Conservation (phyloP, 2,888 invertebrate genomes). For the Meiosimyza decipiens region DNA sequence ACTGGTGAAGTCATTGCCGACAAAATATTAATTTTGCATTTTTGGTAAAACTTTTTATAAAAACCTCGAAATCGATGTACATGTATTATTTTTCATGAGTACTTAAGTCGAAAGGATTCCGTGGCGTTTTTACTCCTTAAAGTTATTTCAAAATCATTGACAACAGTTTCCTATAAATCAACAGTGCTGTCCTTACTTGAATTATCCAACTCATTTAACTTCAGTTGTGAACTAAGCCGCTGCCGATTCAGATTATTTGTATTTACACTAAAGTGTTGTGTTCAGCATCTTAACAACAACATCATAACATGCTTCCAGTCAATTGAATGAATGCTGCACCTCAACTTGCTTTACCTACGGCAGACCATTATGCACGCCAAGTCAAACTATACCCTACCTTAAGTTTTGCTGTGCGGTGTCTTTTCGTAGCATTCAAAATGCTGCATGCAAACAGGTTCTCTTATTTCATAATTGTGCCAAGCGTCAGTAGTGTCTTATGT, state of each 20-base stretch:
- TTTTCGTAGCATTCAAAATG: background rate
- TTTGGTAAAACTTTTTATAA: too few species aligned
- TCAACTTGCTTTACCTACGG: background rate
- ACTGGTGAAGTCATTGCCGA: too few species aligned
- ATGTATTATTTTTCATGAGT: too few species aligned
- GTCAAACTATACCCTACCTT: slow-evolving; percentile 2
- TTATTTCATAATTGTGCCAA: slow-evolving; percentile 59
- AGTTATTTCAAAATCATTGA: too few species aligned
- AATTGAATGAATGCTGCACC: slow-evolving; percentile 26
- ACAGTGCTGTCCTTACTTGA: background rate
- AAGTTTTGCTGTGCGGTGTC: background rate
- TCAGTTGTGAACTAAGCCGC: slow-evolving; percentile 11
- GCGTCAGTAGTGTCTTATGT: slow-evolving; percentile 45
- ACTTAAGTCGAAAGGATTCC: too few species aligned
- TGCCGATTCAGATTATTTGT: slow-evolving; percentile 14
- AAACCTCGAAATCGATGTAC: too few species aligned
- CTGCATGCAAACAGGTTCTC: slow-evolving; percentile 25
- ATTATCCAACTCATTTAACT: background rate
- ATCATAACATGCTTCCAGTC: slow-evolving; percentile 21
- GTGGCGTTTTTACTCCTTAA: too few species aligned
- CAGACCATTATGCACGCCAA: too few species aligned
- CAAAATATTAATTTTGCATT: too few species aligned
- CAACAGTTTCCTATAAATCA: too few species aligned
- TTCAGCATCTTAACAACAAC: slow-evolving; percentile 25
- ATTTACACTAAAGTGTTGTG: slow-evolving; percentile 25